Evolutionary conservation across 1,140 invertebrate species (phyloP).

Genomic region (Pachypsylla venusta): DNA sequence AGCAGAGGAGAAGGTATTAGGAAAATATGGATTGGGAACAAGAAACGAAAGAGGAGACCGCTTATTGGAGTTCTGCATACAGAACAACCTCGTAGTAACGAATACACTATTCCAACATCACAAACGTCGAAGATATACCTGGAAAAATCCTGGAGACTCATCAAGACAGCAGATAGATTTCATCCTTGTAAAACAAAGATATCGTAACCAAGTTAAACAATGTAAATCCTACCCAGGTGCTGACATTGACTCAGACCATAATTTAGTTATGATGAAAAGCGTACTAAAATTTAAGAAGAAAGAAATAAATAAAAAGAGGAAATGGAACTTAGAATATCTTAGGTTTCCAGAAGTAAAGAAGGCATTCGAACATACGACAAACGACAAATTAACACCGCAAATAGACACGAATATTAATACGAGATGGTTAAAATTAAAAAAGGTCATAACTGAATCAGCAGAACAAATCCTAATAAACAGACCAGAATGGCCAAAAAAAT

Average conservation of each 20-base stretch:
- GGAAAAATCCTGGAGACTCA: slow-evolving; percentile 5
- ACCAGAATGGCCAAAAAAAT: no score
- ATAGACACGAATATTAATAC: no score
- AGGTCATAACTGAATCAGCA: no score
- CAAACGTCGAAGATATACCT: neutral
- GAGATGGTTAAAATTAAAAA: no score
- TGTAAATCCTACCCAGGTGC: neutral
- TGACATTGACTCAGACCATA: neutral
- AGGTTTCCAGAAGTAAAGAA: no score
- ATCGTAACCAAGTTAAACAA: neutral
- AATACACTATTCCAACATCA: slow-evolving; percentile 12
- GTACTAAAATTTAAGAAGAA: slow-evolving; percentile 2
- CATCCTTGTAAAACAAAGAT: neutral
- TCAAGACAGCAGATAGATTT: slow-evolving; percentile 7
- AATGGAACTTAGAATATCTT: no score
- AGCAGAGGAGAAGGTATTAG: slow-evolving; percentile 7
- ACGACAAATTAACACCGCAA: no score
- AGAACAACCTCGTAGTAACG: neutral
- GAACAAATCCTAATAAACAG: no score
- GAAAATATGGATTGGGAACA: slow-evolving; percentile 10
- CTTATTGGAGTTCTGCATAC: slow-evolving; percentile 6
- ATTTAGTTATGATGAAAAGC: neutral
- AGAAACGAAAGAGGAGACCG: slow-evolving; percentile 14
- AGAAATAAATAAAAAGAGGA: neutral
- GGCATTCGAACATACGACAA: no score